Evolutionary conservation across 2,797 vertebrate species (phyloP).

Genomic region (Silurus lanzhouensis): DNA sequence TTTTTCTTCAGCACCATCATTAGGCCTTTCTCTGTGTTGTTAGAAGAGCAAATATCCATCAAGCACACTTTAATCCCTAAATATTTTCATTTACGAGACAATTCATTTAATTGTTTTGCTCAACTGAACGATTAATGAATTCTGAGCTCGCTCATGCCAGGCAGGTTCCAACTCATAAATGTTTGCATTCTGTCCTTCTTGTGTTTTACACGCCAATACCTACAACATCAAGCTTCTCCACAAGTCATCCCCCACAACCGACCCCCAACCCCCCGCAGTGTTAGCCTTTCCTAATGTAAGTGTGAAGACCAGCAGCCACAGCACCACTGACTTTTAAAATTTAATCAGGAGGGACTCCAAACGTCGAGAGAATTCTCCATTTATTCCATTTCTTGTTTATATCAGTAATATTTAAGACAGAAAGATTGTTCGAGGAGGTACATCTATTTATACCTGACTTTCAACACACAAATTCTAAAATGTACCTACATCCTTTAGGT

Average conservation of each 20-base stretch:
- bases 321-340: neutral
- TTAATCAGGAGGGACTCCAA: neutral
- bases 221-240: conserved; percentile 27
- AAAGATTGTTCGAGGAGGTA: neutral
- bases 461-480: too few species aligned
- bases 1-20: conserved; percentile 5
- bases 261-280: neutral
- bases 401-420: neutral
- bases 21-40: neutral
- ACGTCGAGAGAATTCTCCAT: neutral
- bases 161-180: conserved; percentile 6
- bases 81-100: conserved; percentile 19
- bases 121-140: conserved; percentile 3
- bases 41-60: neutral
- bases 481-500: too few species aligned
- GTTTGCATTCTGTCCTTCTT: neutral
- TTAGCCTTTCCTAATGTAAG: neutral
- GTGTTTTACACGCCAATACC: conserved; percentile 9
- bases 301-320: neutral
- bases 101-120: conserved; percentile 22
- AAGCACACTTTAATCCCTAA: neutral
- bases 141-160: conserved; percentile 12
- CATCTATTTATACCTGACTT: neutral
- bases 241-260: neutral
- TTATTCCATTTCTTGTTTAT: neutral